Percentiles rank a stretch among this genome's conserved stretches.
phyloP scores from a whole-genome alignment of 2,797 vertebrate species.

The Pipistrellus pygmaeus region DNA sequence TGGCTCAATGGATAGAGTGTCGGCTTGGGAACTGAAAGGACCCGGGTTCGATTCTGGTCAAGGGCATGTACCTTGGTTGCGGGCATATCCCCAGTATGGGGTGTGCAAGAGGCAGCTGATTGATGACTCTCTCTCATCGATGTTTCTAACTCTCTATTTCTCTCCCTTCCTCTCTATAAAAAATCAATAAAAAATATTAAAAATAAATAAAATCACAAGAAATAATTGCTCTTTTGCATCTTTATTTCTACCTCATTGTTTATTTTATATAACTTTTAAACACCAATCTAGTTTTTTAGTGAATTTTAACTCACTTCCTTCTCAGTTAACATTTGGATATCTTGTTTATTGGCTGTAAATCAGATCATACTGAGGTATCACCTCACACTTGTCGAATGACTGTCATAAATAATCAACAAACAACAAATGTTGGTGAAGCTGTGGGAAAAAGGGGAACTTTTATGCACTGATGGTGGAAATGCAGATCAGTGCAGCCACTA shows the following conservation, averaged over 20 bases:
- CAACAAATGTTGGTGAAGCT: neutral
- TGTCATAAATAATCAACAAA: neutral
- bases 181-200: too few relatives aligned
- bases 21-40: too few relatives aligned
- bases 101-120: too few relatives aligned
- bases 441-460: neutral
- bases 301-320: conserved; percentile 30
- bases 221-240: neutral
- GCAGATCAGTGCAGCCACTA: neutral
- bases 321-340: neutral
- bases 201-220: neutral
- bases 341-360: neutral
- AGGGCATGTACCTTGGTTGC: too few relatives aligned
- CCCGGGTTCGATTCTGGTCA: too few relatives aligned
- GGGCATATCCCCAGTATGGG: too few relatives aligned
- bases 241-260: neutral
- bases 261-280: neutral
- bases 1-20: too few relatives aligned
- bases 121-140: too few relatives aligned
- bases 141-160: too few relatives aligned
- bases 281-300: neutral
- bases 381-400: neutral
- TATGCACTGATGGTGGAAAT: neutral
- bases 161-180: too few relatives aligned
- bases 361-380: neutral